These are phyloP conservation scores for Nanger granti DNA, from an alignment of 2,113 vertebrate genomes.

Conservation along the genomic window DNA sequence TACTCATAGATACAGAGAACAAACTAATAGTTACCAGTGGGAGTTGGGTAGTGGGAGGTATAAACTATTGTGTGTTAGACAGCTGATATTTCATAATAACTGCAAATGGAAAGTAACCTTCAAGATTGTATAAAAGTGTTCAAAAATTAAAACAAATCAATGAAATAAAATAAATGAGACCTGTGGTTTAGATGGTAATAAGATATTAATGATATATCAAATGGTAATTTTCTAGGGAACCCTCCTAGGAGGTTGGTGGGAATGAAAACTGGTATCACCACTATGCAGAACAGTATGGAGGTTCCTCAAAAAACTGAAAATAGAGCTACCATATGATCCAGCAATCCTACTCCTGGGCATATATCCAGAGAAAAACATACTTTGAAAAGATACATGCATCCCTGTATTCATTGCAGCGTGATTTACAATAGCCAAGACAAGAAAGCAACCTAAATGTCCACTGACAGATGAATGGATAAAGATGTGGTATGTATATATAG, in stretches of 20 bases:
- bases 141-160: not conserved
- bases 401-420: fast-evolving
- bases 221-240: not conserved
- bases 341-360: not conserved
- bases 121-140: not conserved
- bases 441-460: not conserved
- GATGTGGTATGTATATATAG: not conserved
- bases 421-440: not conserved
- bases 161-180: not conserved
- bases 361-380: not conserved
- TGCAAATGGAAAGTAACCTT: not conserved
- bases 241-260: not conserved
- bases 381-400: not conserved
- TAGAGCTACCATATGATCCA: not conserved
- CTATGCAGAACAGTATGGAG: not conserved
- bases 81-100: not conserved
- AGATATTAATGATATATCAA: not conserved
- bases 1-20: not conserved
- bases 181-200: not conserved
- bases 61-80: not conserved
- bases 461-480: not conserved
- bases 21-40: not conserved
- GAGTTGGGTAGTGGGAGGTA: not conserved
- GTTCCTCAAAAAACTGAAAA: not conserved
- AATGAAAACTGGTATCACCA: not conserved